Conservation (phyloP, 64 coral and sea anemone genomes). For the Pocillopora damicornis region DNA sequence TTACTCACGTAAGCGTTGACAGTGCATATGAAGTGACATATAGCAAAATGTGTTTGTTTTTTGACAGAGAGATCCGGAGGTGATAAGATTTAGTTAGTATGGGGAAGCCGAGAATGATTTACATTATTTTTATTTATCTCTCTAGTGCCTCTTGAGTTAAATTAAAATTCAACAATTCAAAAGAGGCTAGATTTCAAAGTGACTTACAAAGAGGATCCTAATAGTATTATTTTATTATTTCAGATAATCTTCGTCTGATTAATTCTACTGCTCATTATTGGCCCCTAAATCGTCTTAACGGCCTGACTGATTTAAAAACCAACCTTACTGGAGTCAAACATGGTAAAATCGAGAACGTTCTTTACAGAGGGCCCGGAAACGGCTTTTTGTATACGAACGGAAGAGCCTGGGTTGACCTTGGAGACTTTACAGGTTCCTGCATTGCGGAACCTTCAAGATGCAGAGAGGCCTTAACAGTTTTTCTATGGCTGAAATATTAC, state of each 20-base stretch:
- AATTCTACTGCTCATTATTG: slow-evolving; percentile 43
- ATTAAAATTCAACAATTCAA: background rate
- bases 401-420: slow-evolving; percentile 38
- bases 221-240: background rate
- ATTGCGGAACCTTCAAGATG: slow-evolving; percentile 39
- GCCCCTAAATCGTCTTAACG: slow-evolving; percentile 25
- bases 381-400: slow-evolving; percentile 23
- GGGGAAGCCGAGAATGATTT: background rate
- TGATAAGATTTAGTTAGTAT: background rate
- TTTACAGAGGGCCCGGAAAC: slow-evolving; percentile 19
- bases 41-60: background rate
- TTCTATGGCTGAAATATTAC: slow-evolving; percentile 47
- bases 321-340: slow-evolving; percentile 38
- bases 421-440: slow-evolving; percentile 38
- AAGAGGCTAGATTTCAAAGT: background rate
- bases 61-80: too few relatives aligned
- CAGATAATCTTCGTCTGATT: background rate
- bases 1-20: background rate
- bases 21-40: background rate
- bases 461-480: slow-evolving; percentile 33
- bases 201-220: background rate
- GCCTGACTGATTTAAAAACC: slow-evolving; percentile 27
- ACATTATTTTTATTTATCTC: background rate
- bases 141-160: background rate
- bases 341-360: slow-evolving; percentile 21